Evolutionary conservation across 1,140 invertebrate species (phyloP).

Genomic region (Ganaspis sp.): DNA sequence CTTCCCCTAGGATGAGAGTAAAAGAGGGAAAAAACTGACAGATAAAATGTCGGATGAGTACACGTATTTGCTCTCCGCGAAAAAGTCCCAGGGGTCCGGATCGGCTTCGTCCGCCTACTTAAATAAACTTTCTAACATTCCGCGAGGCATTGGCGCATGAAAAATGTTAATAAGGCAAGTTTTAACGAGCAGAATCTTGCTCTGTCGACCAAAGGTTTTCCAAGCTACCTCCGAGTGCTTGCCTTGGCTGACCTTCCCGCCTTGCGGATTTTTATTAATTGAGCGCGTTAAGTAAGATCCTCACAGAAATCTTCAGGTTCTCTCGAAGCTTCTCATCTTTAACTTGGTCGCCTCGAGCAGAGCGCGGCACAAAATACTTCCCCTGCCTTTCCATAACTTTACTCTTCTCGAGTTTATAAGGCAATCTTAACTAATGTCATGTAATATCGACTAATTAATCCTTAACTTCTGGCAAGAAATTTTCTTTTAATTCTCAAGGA

Average conservation of each 20-base stretch:
- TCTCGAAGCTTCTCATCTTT: conserved; percentile 18
- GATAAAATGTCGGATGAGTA: conserved; percentile 54
- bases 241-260: conserved; percentile 44
- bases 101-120: conserved; percentile 56
- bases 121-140: conserved; percentile 68
- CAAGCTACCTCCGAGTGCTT: conserved; percentile 22
- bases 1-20: conserved; percentile 44
- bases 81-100: conserved; percentile 36
- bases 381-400: background rate
- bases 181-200: conserved; percentile 68
- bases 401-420: conserved; percentile 8
- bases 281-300: conserved; percentile 37
- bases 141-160: conserved; percentile 69
- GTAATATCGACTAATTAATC: conserved; percentile 2
- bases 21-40: conserved; percentile 54
- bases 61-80: conserved; percentile 46
- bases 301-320: background rate
- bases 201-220: conserved; percentile 40
- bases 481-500: background rate
- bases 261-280: conserved; percentile 59
- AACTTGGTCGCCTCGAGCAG: conserved; percentile 19
- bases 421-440: conserved; percentile 16
- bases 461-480: background rate
- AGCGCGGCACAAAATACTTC: background rate
- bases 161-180: conserved; percentile 75